Evolutionary conservation across 1,140 invertebrate species (phyloP), one percentile per base, ranked within the genome.

Genomic region (Venustaconcha ellipsiformis): DNA sequence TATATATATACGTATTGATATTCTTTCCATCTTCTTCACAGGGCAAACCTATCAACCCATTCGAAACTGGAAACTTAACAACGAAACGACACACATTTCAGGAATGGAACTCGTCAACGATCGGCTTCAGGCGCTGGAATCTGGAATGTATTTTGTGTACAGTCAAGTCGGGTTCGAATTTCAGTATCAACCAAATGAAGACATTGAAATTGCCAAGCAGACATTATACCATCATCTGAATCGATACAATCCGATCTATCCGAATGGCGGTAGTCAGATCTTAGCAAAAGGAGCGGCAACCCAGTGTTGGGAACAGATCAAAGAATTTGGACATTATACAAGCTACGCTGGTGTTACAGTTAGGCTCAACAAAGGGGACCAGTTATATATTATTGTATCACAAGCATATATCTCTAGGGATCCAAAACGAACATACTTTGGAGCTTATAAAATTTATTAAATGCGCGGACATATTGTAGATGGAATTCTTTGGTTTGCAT

Each of bases 281-380:
- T 26, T 76, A 14, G 37, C 67, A 57, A 58, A 57, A 37, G 65
- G 74, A n/a, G 74, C 60, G 2, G 20, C 58, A 26, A 76, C 74
- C 11, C 74, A 76, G 17, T 76, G 74, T 17, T 76, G 74, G 74
- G 74, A 71, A 55, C 60, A 76, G 65, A 17, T 67, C 2, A 76
- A 76, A 70, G 48, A 66, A 5, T 76, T 70, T 30, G 74, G 74
- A 30, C 30, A 57, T 13, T 76, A 76, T 56, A 76, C 74, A 17
- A 76, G 67, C 57, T 76, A 76, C 17, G 69, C 65, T 23, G 74
- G 74, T 6, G 74, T 69, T 2, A 56, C 74, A 8, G 68, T 70
- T 0, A 37, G 20, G 48, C 55, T 76, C 13, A 70, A 76, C n/a
- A 70, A 76, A 57, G 74, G 69, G 1, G 74, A 76, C 64, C 30